Conservation (phyloP, 2,797 vertebrate species). For the Acomys russatus region DNA sequence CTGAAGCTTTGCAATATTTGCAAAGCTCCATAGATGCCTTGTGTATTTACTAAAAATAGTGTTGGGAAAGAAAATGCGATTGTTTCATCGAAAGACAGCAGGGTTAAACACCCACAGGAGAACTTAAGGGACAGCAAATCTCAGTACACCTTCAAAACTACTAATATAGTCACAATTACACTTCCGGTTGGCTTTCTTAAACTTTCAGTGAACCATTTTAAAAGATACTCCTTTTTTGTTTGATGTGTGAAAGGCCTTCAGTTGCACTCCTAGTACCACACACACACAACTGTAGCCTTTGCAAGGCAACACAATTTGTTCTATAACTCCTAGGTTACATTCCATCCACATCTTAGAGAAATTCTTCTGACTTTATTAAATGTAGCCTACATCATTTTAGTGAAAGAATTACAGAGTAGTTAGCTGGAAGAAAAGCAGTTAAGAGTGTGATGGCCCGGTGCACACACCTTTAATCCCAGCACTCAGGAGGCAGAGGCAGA, state of each 20-base stretch:
- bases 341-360: neutral
- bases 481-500: too few relatives aligned
- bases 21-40: constrained; percentile 31
- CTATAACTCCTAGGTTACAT: neutral
- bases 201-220: neutral
- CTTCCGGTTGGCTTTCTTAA: neutral
- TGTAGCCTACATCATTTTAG: neutral
- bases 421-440: neutral
- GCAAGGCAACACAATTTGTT: neutral
- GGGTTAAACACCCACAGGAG: neutral
- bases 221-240: neutral
- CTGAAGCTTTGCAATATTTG: constrained; percentile 21
- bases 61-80: constrained; percentile 11
- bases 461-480: too few relatives aligned
- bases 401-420: neutral
- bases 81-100: constrained; percentile 2
- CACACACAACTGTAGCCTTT: neutral
- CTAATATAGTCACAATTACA: neutral
- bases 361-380: constrained; percentile 17
- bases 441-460: too few relatives aligned
- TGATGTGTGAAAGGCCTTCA: neutral
- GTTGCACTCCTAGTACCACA: neutral
- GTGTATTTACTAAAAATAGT: constrained; percentile 60
- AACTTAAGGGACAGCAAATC: constrained; percentile 1
- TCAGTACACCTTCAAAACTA: constrained; percentile 22